Base-by-base conservation (phyloP, 2,797 vertebrate species). In the Limnodromus scolopaceus region DNA sequence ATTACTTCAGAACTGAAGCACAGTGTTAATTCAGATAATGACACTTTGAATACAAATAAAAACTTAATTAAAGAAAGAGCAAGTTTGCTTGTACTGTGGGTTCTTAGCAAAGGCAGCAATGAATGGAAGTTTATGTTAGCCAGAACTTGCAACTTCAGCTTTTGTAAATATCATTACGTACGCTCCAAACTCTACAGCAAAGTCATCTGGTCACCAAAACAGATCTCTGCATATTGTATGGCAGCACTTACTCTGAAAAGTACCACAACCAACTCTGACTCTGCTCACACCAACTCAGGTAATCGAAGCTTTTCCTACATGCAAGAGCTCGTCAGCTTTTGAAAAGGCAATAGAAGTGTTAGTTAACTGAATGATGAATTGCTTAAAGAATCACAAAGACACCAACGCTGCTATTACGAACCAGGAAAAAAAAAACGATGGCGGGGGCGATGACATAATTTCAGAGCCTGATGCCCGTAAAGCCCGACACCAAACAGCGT, bases 101-200 rank as follows among this genome's bases (percentile, higher is more conserved):
- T 51, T 85, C 68, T 41, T 4, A 57, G 92, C 51, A 38, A 51
- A 86, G 53, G 83, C 87, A 90, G 86, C 71, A 91, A 95, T 96
- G 92, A 96, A 97, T 94, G 88, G 90, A 88, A 95, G 89, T 95
- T 93, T 96, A 96, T 45, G 70, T 91, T 93, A 92, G 81, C 64
- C 89, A 88, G 87, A 81, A 77, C 68, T 78, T 43, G 74, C 84
- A 83, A 46, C 91, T 94, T 81, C 82, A 64, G 76, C 90, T 92
- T 93, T 96, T 93, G 86, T 95, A 96, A 94, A 94, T 96, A 95
- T 20, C 46, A 91, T 95, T 82, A 74, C 49, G 49, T 15, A 64
- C n/a, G 10, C 91, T 93, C 85, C 90, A 76, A 88, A 76, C 83
- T 63, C 69, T 64, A 58, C 81, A 68, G 90, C 70, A 32, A 89